Base-by-base conservation (phyloP, 2,888 invertebrate genomes). In the Thumatha senex region DNA sequence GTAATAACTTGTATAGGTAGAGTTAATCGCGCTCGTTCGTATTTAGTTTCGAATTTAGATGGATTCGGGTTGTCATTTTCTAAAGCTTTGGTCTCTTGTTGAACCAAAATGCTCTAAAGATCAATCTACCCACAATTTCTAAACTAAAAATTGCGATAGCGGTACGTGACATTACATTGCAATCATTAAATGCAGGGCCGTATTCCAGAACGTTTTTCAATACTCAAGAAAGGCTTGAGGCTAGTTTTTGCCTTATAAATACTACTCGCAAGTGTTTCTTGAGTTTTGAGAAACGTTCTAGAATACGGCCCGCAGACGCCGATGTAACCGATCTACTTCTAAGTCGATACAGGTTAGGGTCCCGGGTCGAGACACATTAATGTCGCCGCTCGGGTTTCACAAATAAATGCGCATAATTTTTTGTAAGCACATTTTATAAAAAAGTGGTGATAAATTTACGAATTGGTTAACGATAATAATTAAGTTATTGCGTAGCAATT, bases 401-500 rank as follows among this genome's bases (percentile, higher is more conserved):
- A 24, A 24, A 2, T 24, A 24, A 4, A 24, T 4, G 18, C 18
- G 18, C 18, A 24, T 24, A 24, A 24, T 24, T 24, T 24, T 24
- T 24, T 24, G 18, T 53, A 67, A 51, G 57, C 69, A 73, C 61
- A 54, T 68, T 64, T 72, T 72, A 71, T 46, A 67, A 69, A 67
- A 69, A 72, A 71, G 74, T 74, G 84, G 88, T 90, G 88, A 89
- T 89, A 89, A 83, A 78, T 77, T 83, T 82, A 87, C 89, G 88
- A 90, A 90, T 90, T 89, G 89, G 84, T 78, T 86, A 85, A 80
- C 74, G 82, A 86, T 87, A 86, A 85, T 86, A 83, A 84, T 74
- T 84, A 85, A 84, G 82, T 80, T 73, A 88, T 89, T 89, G 89
- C 89, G 84, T 82, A 86, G 88, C 85, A 88, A 88, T 86, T 86